phyloP scores from a whole-genome alignment of 2,113 vertebrate genomes.

The Pionites leucogaster region DNA sequence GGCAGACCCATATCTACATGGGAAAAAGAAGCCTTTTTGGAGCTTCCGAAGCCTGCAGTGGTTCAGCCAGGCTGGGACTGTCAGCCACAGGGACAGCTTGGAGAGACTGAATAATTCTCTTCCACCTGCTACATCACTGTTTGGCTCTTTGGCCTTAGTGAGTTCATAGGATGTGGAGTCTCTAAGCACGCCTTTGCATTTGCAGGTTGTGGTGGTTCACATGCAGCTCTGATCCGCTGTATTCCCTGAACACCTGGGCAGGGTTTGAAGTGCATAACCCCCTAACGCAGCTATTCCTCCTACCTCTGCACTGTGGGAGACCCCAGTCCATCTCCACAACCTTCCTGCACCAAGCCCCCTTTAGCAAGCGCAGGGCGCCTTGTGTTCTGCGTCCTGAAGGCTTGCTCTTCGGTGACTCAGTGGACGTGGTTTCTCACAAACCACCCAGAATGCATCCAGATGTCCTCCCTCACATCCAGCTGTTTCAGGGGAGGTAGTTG shows the following conservation, averaged over 20 bases:
- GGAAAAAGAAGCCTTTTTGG: background rate
- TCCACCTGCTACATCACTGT: background rate
- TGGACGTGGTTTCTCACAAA: background rate
- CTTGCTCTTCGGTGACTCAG: background rate
- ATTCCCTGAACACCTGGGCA: rapidly evolving
- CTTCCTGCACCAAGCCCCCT: background rate
- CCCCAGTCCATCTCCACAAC: background rate
- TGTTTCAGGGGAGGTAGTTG: slow-evolving; percentile 40
- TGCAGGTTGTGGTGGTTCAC: background rate
- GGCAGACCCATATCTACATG: background rate
- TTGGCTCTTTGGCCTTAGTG: background rate
- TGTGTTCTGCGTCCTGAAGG: background rate
- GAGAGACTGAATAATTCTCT: background rate
- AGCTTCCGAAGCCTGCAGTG: background rate
- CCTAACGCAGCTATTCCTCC: background rate
- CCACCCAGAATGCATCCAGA: slow-evolving; percentile 40
- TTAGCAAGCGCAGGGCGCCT: rapidly evolving
- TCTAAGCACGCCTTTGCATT: rapidly evolving
- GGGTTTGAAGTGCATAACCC: background rate
- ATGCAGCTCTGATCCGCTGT: background rate
- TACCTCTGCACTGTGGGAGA: background rate
- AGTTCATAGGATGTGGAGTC: rapidly evolving
- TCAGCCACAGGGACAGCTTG: background rate
- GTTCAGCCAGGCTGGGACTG: background rate
- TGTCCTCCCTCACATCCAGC: slow-evolving; percentile 63